These are phyloP conservation scores for Nomada ferruginata DNA, from an alignment of 2,888 invertebrate genomes.

Conservation along the genomic window DNA sequence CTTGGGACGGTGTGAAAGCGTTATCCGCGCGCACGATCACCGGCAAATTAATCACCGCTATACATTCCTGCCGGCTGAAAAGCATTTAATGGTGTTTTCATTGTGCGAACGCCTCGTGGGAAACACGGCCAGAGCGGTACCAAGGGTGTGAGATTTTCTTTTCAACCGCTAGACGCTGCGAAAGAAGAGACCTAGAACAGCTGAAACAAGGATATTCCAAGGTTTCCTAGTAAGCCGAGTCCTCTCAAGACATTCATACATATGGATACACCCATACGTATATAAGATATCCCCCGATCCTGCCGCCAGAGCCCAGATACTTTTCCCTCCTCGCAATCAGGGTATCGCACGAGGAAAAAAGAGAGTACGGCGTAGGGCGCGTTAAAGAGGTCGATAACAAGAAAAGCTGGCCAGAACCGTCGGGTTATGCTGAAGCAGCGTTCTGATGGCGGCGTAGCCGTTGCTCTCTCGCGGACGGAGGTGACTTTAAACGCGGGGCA, in stretches of 20 bases:
- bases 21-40: constrained; percentile 52
- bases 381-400: constrained; percentile 76
- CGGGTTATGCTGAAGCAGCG: constrained; percentile 68
- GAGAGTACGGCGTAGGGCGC: constrained; percentile 34
- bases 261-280: too few relatives aligned
- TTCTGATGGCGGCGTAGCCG: constrained; percentile 57
- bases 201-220: constrained; percentile 12
- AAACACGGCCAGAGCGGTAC: constrained; percentile 20
- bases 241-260: too few relatives aligned
- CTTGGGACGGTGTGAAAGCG: constrained; percentile 54
- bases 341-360: neutral
- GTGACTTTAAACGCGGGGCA: constrained; percentile 84
- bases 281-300: too few relatives aligned
- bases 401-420: constrained; percentile 71
- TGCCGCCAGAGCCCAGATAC: too few relatives aligned
- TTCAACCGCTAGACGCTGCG: neutral
- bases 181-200: neutral
- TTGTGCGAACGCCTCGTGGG: constrained; percentile 56
- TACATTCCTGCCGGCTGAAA: constrained; percentile 28
- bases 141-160: constrained; percentile 39
- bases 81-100: constrained; percentile 57
- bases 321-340: neutral
- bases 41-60: constrained; percentile 54
- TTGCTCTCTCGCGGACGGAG: constrained; percentile 79
- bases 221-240: too few relatives aligned